Base-by-base conservation (phyloP, 2,888 invertebrate genomes). In the Stomorhina lunata region DNA sequence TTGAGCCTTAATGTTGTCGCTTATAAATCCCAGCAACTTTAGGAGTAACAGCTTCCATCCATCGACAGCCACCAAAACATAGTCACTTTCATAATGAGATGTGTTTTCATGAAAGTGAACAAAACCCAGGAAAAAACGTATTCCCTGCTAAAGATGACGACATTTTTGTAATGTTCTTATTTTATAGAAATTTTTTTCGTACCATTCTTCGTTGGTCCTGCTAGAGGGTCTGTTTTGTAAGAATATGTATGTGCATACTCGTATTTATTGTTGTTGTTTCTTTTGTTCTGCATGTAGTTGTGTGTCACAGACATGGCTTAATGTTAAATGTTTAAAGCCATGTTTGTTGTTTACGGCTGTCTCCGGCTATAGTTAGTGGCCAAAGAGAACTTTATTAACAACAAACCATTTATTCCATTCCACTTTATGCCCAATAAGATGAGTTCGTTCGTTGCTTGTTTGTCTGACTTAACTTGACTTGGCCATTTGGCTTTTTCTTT, bases 291-390 rank as follows among this genome's bases (percentile, higher is more conserved):
- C 69, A 27, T 78, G 77, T 73, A 61, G 66, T 73, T 80, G 80
- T 79, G 72, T 76, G 61, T 82, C 68, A 78, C 73, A 77, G 80
- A 77, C 80, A 81, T 79, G 83, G 66, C 77, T 81, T 83, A 78
- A 78, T 79, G 75, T 79, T 82, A n/a, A 69, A 81, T 83, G 83
- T 83, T 84, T 85, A 68, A 71, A 81, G 83, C 85, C 85, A 84
- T 84, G 85, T 85, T 84, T 81, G 72, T 83, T 66, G 84, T 85
- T 85, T 84, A 84, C 84, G 84, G 84, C 84, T 84, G 84, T 84
- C 84, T 84, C 76, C 53, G 84, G n/a, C 72, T 77, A 43, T 78
- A 68, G 68, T 81, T 78, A 82, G 84, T 76, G 78, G 68, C 79
- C 80, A 77, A 34, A 80, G 84, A 84, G 82, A 84, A 84, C 84